These are phyloP conservation scores for Rhopalosiphum nymphaeae DNA, from an alignment of 2,888 invertebrate species.

Conservation along the genomic window DNA sequence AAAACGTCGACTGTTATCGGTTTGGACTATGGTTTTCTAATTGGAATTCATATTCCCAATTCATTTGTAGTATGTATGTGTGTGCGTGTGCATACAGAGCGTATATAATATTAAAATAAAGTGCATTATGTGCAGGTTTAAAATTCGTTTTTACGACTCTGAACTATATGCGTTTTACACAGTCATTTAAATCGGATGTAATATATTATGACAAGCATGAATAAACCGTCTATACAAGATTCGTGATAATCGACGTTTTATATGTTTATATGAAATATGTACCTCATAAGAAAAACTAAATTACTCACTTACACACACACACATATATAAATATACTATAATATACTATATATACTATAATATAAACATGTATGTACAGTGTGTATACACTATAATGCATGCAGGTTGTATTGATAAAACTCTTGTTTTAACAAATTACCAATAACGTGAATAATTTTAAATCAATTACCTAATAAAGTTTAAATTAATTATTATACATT, in stretches of 20 bases:
- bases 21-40: conserved; percentile 48
- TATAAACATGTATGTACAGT: background rate
- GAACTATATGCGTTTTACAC: background rate
- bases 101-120: background rate
- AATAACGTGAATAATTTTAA: conserved; percentile 26
- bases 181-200: background rate
- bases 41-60: conserved; percentile 47
- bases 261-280: background rate
- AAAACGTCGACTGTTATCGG: conserved; percentile 38
- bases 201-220: background rate
- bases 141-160: conserved; percentile 12
- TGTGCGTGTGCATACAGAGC: background rate
- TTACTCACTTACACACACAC: background rate
- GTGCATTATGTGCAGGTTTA: background rate
- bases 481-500: conserved; percentile 8
- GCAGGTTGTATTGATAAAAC: conserved; percentile 28
- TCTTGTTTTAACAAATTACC: conserved; percentile 29
- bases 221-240: background rate
- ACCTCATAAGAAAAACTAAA: background rate
- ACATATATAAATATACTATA: background rate
- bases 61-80: background rate
- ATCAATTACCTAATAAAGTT: conserved; percentile 17
- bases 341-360: background rate
- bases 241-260: conserved; percentile 5
- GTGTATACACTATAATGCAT: background rate